Base-by-base conservation (phyloP, 2,797 vertebrate genomes). In the Sebastes kiyomatsui region DNA sequence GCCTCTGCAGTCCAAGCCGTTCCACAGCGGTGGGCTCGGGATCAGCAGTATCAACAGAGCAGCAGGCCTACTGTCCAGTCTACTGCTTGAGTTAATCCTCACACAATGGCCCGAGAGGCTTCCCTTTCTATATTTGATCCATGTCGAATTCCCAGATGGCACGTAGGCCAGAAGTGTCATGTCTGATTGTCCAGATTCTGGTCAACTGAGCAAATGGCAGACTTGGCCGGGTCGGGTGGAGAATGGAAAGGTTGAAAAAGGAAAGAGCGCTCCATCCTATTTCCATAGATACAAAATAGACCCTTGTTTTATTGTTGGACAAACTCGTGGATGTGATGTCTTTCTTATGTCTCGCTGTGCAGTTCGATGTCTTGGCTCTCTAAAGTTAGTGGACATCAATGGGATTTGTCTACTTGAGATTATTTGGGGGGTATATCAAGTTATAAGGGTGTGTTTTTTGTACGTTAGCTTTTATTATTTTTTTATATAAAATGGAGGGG, bases 61-160 rank as follows among this genome's bases (percentile, higher is more conserved):
- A 87, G 90, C 82, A 89, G 90, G 87, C 85, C 90, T 78, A 78
- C 87, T 91, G 90, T 94, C 91, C 92, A 92, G 91, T 93, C 93
- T 90, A 85, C 92, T 94, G 94, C 94, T 85, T 90, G 82, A 81
- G 88, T 92, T 94, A 94, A 94, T 91, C 93, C 87, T 20, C 66
- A 4, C 80, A 93, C 93, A 93, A 93, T 80, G 66, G 84, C 75
- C 65, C 2, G 58, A 78, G 79, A 87, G 83, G 81, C 84, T 90
- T 88, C 84, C 46, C 82, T 88, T 86, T 91, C 90, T 87, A 75
- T 68, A 90, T 90, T 75, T 91, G 88, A 92, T 89, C 92, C 88
- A 83, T 80, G 89, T 82, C 74, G 38, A 89, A 93, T 93, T 90
- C 91, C 92, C 92, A 92, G 87, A 84, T 92, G 89, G 78, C 91